Evolutionary conservation across 2,113 vertebrate genomes (phyloP), one percentile per base, ranked within the genome.

Genomic region (Labrus mixtus): DNA sequence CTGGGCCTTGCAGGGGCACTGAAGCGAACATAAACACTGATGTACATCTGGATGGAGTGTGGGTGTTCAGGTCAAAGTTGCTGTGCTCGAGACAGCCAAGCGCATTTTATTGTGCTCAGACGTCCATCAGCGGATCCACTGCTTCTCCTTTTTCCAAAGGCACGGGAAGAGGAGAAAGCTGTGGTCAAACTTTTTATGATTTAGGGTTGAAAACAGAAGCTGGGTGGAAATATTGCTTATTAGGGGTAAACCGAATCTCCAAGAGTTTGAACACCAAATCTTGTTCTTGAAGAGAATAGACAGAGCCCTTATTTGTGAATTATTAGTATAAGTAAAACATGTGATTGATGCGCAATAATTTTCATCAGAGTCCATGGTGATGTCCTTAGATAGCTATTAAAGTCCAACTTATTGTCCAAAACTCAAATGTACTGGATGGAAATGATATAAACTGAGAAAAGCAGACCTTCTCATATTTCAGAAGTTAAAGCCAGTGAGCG

Each of bases 1-100:
- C 78, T 58, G 85, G 78, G 78, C 75, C 78, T 77, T 71, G 82
- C 78, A 50, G 86, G 82, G 74, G 81, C 88, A 85, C 50, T 85
- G 81, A 68, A 82, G 79, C 54, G 73, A 81, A 78, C 79, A 85
- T 91, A 87, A 90, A 89, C 79, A 89, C 85, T 22, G 83, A 86
- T 87, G 78, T 85, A 86, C 88, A 90, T 92, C 88, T 89, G 88
- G 89, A 87, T 78, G 37, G 64, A 82, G 75, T 76, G 82, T 87
- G 81, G 87, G 85, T 87, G 89, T 93, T 90, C 75, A 73, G 90
- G 90, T 91, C 84, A 80, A 76, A 83, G 89, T 80, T 79, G 60
- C 71, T 68, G 23, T 12, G 37, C 70, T 83, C 25, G 64, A 89
- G 89, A 86, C 79, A 83, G 80, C 76, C 59, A 70, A 84, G 23